Conservation (phyloP, 2,797 vertebrate species). For the Cetoscarus ocellatus region DNA sequence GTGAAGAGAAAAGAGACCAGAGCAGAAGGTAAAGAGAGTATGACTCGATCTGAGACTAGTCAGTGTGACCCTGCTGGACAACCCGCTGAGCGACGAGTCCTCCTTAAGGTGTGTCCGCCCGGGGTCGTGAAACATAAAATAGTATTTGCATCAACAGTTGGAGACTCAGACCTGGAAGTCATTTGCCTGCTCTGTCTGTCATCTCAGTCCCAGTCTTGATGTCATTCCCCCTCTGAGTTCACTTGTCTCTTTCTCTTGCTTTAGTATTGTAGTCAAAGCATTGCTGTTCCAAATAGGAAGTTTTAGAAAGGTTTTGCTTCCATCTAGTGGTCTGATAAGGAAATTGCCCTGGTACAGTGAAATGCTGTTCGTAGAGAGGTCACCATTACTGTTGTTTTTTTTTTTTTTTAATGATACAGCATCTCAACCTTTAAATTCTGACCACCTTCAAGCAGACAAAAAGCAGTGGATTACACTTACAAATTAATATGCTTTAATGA, state of each 20-base stretch:
- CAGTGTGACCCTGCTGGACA: slow-evolving; percentile 66
- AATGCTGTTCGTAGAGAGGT: neutral
- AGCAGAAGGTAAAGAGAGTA: slow-evolving; percentile 33
- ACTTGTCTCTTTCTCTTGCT: neutral
- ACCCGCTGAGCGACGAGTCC: slow-evolving; percentile 50
- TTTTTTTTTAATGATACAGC: too few species aligned
- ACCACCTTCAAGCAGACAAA: too few species aligned
- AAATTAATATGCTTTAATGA: too few species aligned
- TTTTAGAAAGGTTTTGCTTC: slow-evolving; percentile 68
- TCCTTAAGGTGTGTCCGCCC: slow-evolving; percentile 70
- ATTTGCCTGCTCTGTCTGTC: slow-evolving; percentile 29
- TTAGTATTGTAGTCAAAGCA: slow-evolving; percentile 11
- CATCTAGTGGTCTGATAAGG: slow-evolving; percentile 69
- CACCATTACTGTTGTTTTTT: too few species aligned
- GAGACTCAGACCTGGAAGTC: slow-evolving; percentile 53
- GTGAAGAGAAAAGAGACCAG: slow-evolving; percentile 44
- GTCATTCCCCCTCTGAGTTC: slow-evolving; percentile 35
- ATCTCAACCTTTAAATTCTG: too few species aligned
- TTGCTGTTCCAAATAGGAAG: neutral
- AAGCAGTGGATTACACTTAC: too few species aligned
- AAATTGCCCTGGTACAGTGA: neutral
- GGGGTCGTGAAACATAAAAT: slow-evolving; percentile 72
- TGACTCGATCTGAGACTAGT: slow-evolving; percentile 48
- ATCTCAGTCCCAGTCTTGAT: slow-evolving; percentile 49
- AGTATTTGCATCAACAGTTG: slow-evolving; percentile 72